phyloP scores from a whole-genome alignment of 2,797 vertebrate species.

The Philypnodon macrostomus region DNA sequence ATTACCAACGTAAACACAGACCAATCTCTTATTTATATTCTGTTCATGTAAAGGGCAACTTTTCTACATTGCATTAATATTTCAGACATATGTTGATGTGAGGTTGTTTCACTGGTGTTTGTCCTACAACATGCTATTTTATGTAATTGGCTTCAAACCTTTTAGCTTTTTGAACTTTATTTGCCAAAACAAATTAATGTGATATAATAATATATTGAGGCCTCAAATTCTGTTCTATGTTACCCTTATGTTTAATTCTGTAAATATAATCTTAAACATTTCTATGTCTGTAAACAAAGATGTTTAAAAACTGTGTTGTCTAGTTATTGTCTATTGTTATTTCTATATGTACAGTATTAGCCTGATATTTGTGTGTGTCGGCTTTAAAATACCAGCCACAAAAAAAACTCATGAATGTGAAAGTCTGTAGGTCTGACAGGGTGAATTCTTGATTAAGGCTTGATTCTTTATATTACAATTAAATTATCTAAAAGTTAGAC shows the following conservation, averaged over 20 bases:
- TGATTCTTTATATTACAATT: neutral
- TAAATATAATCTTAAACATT: conserved; percentile 73
- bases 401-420: neutral
- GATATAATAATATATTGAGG: conserved; percentile 31
- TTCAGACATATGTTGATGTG: conserved; percentile 54
- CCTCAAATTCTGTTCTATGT: conserved; percentile 48
- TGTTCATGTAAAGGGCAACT: conserved; percentile 41
- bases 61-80: conserved; percentile 58
- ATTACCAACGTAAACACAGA: conserved; percentile 23
- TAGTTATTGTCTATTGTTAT: conserved; percentile 16
- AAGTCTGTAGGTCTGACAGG: neutral
- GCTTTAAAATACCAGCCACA: neutral
- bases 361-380: neutral
- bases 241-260: conserved; percentile 64
- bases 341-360: neutral
- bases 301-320: conserved; percentile 42
- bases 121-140: conserved; percentile 56
- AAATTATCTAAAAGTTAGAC: neutral
- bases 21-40: conserved; percentile 42
- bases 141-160: conserved; percentile 41
- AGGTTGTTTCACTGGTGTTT: conserved; percentile 58
- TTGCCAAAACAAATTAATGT: conserved; percentile 54
- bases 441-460: too few species aligned
- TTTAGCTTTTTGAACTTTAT: conserved; percentile 44
- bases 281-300: conserved; percentile 62